Base-by-base conservation (phyloP, 2,888 invertebrate genomes). In the Latrodectus elegans region DNA sequence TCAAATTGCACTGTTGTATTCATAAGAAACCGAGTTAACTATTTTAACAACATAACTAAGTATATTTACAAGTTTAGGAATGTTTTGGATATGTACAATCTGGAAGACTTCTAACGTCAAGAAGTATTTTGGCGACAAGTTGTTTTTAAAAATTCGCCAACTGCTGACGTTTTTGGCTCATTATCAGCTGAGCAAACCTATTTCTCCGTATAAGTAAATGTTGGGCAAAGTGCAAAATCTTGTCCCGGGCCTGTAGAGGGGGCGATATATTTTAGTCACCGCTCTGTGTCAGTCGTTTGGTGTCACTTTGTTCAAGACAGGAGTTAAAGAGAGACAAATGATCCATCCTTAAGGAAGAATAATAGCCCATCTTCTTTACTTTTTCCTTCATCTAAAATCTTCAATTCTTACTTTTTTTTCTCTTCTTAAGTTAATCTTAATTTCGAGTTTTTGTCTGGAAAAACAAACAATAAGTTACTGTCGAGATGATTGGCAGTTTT, bases 301-400 rank as follows among this genome's bases (percentile, higher is more conserved):
- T 86, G 86, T 86, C 86, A 86, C 81, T 86, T 86, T 86, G 86
- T 86, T 81, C 81, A 64, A 81, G 86, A 86, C 86, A 86, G 86
- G 86, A 86, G 86, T 86, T 86, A 86, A 86, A 86, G 86, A 77
- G 81, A 86, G 86, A 86, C 86, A 86, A 86, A 86, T 81, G 81
- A 81, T 81, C 53, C 51, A 52, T 72, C 80, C 81, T 86, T 81
- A 81, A 81, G 81, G 86, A 81, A 86, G 81, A 81, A 81, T 76
- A 81, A 86, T 76, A 64, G 76, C 70, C 65, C 65, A 75, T 77
- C 55, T 72, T 26, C 55, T 78, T 64, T 12, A 38, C 73, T 74
- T 74, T 75, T 79, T 51, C 11, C 26, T 17, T 52, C 17, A 52
- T 73, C n/a, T n/a, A 73, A 73, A 51, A 72, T 52, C 51, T 51